Base-by-base conservation (phyloP, 2,888 invertebrate genomes). In the Chloromyia formosa region DNA sequence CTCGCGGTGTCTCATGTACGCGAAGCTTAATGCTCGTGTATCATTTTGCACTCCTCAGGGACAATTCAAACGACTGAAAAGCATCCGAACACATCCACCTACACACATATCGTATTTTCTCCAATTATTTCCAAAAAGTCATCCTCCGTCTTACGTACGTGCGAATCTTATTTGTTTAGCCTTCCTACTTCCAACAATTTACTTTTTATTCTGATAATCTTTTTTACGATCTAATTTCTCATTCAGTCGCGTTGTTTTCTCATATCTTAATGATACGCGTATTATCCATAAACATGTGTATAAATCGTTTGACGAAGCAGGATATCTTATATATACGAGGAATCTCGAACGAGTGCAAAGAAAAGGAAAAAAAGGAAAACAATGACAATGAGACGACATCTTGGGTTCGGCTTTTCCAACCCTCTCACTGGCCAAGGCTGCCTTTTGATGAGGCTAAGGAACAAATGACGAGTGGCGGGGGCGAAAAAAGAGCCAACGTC, bases 191-290 rank as follows among this genome's bases (percentile, higher is more conserved):
- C 35, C 35, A n/a, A 27, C 27, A 61, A 61, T 61, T 35, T 35
- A 61, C 27, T 49, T 53, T n/a, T 66, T 20, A 20, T n/a, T 45
- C 18, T 10, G 42, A 66, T 45, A 66, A 45, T 66, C 49, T 68
- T 68, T 53, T 68, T 68, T 68, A 68, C 23, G 22, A 53, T 23
- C 68, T 27, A 49, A 68, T 68, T 68, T 53, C 53, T 68, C 68
- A 53, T 68, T 23, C 53, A 68, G n/a, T 68, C 53, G 20, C 20
- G 23, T 23, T 68, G 68, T 68, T 68, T 68, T 14, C 53, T 68
- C 53, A 49, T 68, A 68, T 53, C 27, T 49, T 49, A 23, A 49
- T 68, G 53, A 68, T 68, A 68, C 66, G 45, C 22, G 45, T 14
- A 61, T 61, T 61, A 35, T 40, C 61, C 61, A 61, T 61, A 61